phyloP scores from a whole-genome alignment of 2,888 invertebrate species.

The Amblyjoppa proteus region DNA sequence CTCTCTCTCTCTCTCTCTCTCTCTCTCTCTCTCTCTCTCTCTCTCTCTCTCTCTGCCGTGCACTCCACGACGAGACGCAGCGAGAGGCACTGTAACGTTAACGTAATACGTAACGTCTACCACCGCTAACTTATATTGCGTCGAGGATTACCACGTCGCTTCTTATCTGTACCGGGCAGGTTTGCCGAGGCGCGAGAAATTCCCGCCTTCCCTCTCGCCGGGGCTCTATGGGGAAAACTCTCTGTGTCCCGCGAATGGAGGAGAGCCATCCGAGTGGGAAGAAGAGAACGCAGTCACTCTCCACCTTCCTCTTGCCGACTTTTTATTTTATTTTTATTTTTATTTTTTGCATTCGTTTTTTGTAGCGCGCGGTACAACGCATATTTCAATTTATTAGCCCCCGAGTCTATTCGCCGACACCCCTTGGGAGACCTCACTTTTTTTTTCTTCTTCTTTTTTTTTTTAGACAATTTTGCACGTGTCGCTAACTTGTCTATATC shows the following conservation, averaged over 20 bases:
- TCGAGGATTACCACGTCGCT: slow-evolving; percentile 82
- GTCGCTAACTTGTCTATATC: slow-evolving; percentile 45
- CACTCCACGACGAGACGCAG: slow-evolving; percentile 41
- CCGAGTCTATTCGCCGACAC: slow-evolving; percentile 61
- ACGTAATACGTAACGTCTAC: slow-evolving; percentile 81
- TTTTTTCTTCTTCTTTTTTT: slow-evolving; percentile 28
- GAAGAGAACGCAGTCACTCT: slow-evolving; percentile 48
- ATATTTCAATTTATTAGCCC: slow-evolving; percentile 81
- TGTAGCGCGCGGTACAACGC: slow-evolving; percentile 67
- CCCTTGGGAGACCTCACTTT: slow-evolving; percentile 45
- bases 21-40: slow-evolving; percentile 22
- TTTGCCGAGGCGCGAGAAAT: slow-evolving; percentile 65
- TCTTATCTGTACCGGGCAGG: slow-evolving; percentile 81
- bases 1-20: slow-evolving; percentile 31
- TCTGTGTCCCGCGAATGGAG: slow-evolving; percentile 38
- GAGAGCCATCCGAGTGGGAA: slow-evolving; percentile 41
- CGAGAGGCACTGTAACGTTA: slow-evolving; percentile 63
- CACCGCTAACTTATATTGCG: slow-evolving; percentile 82
- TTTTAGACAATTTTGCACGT: slow-evolving; percentile 45
- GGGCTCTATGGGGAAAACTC: slow-evolving; percentile 67
- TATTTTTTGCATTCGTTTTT: slow-evolving; percentile 7
- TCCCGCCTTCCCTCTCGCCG: slow-evolving; percentile 38
- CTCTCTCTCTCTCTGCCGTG: slow-evolving; percentile 37
- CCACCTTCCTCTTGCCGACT: slow-evolving; percentile 22
- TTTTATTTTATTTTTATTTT: not conserved